phyloP scores from a whole-genome alignment of 2,797 vertebrate species.

The Ibycter americanus region DNA sequence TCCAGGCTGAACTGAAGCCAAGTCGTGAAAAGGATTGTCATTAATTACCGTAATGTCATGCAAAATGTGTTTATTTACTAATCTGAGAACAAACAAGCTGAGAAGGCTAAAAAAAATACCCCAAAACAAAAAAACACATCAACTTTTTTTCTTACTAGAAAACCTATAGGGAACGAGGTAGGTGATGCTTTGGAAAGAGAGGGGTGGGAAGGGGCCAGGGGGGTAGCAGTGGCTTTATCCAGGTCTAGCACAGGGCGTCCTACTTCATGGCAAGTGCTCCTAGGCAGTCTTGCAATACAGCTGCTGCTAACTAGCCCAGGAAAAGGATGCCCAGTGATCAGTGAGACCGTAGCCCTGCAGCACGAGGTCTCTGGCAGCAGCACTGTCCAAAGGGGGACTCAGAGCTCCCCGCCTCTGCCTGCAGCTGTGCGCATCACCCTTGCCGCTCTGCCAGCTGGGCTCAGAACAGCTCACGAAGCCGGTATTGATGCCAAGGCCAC shows the following conservation, averaged over 20 bases:
- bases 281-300: neutral
- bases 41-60: neutral
- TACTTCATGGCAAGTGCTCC: neutral
- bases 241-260: neutral
- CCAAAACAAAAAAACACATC: neutral
- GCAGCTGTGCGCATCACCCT: neutral
- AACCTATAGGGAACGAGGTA: neutral
- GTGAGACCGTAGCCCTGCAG: fast-evolving
- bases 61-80: neutral
- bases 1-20: neutral
- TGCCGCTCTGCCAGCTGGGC: neutral
- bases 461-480: neutral
- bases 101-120: neutral
- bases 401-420: neutral
- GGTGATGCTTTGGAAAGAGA: neutral
- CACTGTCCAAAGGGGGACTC: fast-evolving
- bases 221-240: neutral
- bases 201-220: neutral
- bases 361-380: neutral
- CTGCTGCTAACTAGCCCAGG: neutral
- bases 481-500: neutral
- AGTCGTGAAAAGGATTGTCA: neutral
- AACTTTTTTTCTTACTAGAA: neutral
- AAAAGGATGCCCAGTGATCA: neutral
- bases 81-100: neutral